A percentile compares a stretch with the other conserved stretches of the same genome.
phyloP scores from a whole-genome alignment of 53 echinoderm and acorn worm species.

The Actinopyga echinites region DNA sequence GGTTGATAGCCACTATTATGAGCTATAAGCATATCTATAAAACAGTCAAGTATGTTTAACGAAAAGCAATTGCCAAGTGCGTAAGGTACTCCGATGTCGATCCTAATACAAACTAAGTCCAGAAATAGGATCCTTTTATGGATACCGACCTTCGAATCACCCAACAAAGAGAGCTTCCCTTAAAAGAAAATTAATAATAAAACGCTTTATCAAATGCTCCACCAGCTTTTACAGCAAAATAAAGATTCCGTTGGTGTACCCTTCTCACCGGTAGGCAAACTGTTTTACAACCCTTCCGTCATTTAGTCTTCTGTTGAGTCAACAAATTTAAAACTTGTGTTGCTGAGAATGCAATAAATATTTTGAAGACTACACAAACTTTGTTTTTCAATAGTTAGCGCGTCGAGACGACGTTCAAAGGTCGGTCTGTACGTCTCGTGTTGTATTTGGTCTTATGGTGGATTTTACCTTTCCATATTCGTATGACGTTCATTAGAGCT shows the following conservation, averaged over 20 bases:
- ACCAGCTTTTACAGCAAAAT: background rate
- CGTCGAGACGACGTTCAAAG: constrained; percentile 13
- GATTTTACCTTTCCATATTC: too few species aligned
- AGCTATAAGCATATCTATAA: background rate
- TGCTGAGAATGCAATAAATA: constrained; percentile 28
- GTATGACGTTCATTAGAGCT: too few species aligned
- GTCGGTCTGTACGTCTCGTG: background rate
- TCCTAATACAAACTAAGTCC: constrained; percentile 15
- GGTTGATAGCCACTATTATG: constrained; percentile 18
- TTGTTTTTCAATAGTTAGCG: constrained; percentile 35
- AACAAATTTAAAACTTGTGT: constrained; percentile 20
- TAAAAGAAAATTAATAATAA: constrained; percentile 36
- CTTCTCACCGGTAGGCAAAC: constrained; percentile 11
- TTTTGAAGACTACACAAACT: constrained; percentile 36
- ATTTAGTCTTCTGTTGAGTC: constrained; percentile 15
- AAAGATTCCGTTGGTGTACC: background rate
- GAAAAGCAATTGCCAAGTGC: constrained; percentile 14
- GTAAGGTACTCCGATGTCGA: constrained; percentile 11
- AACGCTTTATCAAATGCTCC: constrained; percentile 35
- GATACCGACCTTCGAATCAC: background rate
- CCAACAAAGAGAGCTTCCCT: background rate
- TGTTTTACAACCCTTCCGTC: background rate
- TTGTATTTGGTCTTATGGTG: too few species aligned
- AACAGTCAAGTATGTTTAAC: constrained; percentile 29
- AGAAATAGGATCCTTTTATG: constrained; percentile 20